Percentiles rank a stretch among this genome's conserved stretches.
Conservation (phyloP, 2,888 invertebrate species). For the Allophyes oxyacanthae region DNA sequence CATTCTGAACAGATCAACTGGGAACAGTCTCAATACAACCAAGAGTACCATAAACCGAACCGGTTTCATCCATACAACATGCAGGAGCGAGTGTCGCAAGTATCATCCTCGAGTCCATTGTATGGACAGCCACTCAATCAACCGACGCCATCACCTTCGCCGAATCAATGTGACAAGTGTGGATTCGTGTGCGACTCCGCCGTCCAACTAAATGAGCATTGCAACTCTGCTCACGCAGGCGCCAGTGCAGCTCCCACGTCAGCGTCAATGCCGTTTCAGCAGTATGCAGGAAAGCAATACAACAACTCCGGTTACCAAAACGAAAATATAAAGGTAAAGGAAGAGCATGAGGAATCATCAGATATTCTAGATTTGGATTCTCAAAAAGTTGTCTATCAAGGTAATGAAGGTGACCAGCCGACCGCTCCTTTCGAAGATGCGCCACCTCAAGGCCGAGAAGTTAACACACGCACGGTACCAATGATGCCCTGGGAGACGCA, state of each 20-base stretch:
- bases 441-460: slow-evolving; percentile 78
- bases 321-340: slow-evolving; percentile 88
- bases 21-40: slow-evolving; percentile 84
- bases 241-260: slow-evolving; percentile 78
- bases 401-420: slow-evolving; percentile 87
- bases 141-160: slow-evolving; percentile 92
- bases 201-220: slow-evolving; percentile 93
- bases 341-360: slow-evolving; percentile 92
- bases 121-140: slow-evolving; percentile 90
- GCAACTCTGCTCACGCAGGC: slow-evolving; percentile 91
- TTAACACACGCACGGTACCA: slow-evolving; percentile 87
- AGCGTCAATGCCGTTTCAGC: slow-evolving; percentile 86
- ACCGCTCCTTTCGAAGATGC: slow-evolving; percentile 79
- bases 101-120: slow-evolving; percentile 87
- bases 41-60: slow-evolving; percentile 82
- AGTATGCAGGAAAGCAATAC: slow-evolving; percentile 85
- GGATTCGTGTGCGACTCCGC: slow-evolving; percentile 94
- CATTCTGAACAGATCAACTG: slow-evolving; percentile 85
- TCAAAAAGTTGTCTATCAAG: slow-evolving; percentile 95
- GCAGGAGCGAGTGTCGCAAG: slow-evolving; percentile 87
- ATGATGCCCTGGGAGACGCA: slow-evolving; percentile 90
- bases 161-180: slow-evolving; percentile 95
- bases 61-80: slow-evolving; percentile 88
- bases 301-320: slow-evolving; percentile 82
- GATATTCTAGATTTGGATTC: slow-evolving; percentile 96